Base-by-base conservation (phyloP, 2,113 vertebrate genomes). In the Glareola pratincola region DNA sequence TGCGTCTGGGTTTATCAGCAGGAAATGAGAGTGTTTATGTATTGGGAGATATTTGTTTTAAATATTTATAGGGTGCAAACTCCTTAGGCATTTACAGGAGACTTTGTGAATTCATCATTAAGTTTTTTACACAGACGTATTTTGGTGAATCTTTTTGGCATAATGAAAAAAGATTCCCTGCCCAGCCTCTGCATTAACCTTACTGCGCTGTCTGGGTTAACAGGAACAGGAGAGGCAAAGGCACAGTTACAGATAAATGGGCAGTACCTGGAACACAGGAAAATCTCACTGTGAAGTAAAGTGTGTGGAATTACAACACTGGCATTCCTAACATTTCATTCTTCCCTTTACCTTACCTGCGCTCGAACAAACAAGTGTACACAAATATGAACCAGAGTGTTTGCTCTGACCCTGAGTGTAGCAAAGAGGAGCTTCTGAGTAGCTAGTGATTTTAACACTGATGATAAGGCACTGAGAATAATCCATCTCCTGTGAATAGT, bases 41-140 rank as follows among this genome's bases (percentile, higher is more conserved):
- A 93, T 90, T 93, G 94, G 79, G 78, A 97, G 95, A 92, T 95
- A 95, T 97, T 98, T 98, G 90, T 95, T 98, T 98, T 97, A 98
- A 98, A 98, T 98, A 98, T 98, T 98, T 98, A 98, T 91, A 98
- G 80, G 86, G 45, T 94, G 72, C 39, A 96, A 95, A 96, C 83
- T 97, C 77, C 93, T 97, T 95, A 95, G 92, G 89, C 84, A 97
- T 96, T 96, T 96, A 93, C 63, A 95, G 77, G 75, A 95, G 84
- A 51, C 81, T 97, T 94, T 96, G 62, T 89, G 90, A 96, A 97
- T 97, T 96, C 84, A 80, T 92, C 79, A 69, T 6, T 3, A 95
- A 84, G 26, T 86, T 91, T 86, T 96, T 73, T 79, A 36, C 50
- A 32, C 54, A 47, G 83, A 62, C 39, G 6, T 90, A 81, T 94